These are phyloP conservation scores for Neoscelio sp. DNA, from an alignment of 2,888 invertebrate species.

Conservation along the genomic window DNA sequence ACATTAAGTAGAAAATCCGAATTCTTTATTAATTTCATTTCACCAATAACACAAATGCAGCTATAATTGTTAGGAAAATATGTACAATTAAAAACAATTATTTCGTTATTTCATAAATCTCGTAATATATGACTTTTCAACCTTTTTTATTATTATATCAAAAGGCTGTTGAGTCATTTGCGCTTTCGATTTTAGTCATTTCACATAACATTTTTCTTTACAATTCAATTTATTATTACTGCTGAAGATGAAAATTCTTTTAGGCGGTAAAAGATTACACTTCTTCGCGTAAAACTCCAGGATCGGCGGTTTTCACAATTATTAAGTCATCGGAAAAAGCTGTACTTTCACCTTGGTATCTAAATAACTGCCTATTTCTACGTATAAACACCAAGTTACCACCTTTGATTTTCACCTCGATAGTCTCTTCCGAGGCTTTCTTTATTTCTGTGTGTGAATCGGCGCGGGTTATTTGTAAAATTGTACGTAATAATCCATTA, in stretches of 20 bases:
- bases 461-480: conserved; percentile 6
- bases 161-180: conserved; percentile 3
- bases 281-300: neutral
- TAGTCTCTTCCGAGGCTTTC: conserved; percentile 41
- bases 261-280: conserved; percentile 7
- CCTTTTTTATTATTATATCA: too few relatives aligned
- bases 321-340: conserved; percentile 61
- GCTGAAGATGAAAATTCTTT: conserved; percentile 18
- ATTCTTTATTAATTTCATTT: too few relatives aligned
- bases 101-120: too few relatives aligned
- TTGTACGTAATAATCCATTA: conserved; percentile 25
- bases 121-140: too few relatives aligned
- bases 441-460: conserved; percentile 17
- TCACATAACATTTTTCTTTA: conserved; percentile 6
- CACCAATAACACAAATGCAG: too few relatives aligned
- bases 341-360: conserved; percentile 56
- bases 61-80: too few relatives aligned
- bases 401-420: conserved; percentile 64
- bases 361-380: conserved; percentile 40
- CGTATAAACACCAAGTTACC: conserved; percentile 50
- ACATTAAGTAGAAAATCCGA: too few relatives aligned
- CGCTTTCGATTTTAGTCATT: conserved; percentile 19
- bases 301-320: conserved; percentile 45
- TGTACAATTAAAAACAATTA: too few relatives aligned
- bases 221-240: conserved; percentile 30